Evolutionary conservation across 2,113 vertebrate genomes (phyloP), one percentile per base, ranked within the genome.

Genomic region (Eleginops maclovinus): DNA sequence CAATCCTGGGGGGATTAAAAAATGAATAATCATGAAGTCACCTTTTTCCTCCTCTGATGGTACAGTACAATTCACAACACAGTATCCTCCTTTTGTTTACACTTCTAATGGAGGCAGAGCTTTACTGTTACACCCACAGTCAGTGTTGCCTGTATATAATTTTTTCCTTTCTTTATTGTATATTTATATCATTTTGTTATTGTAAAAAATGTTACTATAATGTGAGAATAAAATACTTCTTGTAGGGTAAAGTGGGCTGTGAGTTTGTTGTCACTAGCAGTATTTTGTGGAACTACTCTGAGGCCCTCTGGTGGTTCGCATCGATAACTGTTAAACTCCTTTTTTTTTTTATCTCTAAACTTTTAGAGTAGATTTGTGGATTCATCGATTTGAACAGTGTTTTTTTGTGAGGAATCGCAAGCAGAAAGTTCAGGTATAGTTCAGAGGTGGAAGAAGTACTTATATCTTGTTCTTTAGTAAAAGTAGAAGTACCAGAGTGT

Each of bases 141-240:
- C 70, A 13, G 64, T 84, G 77, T 92, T 93, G 89, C 89, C 86
- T 94, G 90, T 95, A 89, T 51, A 82, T 93, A 81, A 5, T 7
- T 77, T 79, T 70, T 63, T 83, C 75, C 11, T 43, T 79, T 88
- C 63, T 91, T 65, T 87, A 79, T 81, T 91, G 77, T 91, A 67
- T 56, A 90, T 90, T 88, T 90, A 60, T 89, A 87, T 89, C 2
- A 74, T 92, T 93, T 90, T 91, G 82, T 88, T 88, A 89, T 88
- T 91, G 87, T 88, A 70, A 82, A 90, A 85, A 82, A 1, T 88
- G 47, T 80, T 80, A 78, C 17, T 80, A 81, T 70, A 64, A 79
- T 88, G 67, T 83, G 84, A 86, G 79, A 93, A 92, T 93, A 91
- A 93, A 93, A 72, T 16, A 67, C 60, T 79, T 77, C 58, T 82